Evolutionary conservation across 2,797 vertebrate genomes (phyloP).

Genomic region (Yasuhikotakia modesta): DNA sequence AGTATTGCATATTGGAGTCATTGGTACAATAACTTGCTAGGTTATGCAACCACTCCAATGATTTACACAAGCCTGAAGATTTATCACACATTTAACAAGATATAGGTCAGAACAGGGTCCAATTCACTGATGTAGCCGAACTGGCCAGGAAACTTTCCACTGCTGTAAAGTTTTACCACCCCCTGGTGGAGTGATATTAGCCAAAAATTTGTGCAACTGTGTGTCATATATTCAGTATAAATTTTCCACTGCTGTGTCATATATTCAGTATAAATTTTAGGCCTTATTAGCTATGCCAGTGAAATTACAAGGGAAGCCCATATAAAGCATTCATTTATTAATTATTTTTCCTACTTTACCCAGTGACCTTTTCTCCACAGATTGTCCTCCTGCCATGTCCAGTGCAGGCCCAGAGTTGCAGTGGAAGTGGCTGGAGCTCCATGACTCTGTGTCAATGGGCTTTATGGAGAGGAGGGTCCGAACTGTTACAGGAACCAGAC

Average conservation of each 20-base stretch:
- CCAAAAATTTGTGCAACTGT: not conserved
- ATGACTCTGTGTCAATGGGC: slow-evolving; percentile 64
- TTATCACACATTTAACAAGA: slow-evolving; percentile 14
- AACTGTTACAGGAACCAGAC: slow-evolving; percentile 52
- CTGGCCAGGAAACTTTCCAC: not conserved
- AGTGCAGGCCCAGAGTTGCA: slow-evolving; percentile 55
- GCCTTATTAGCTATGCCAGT: not conserved
- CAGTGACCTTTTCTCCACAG: not conserved
- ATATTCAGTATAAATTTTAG: not conserved
- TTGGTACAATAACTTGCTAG: not conserved
- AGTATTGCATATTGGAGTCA: not conserved
- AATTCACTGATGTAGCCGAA: slow-evolving; percentile 19
- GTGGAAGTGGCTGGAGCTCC: slow-evolving; percentile 65
- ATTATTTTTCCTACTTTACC: not conserved
- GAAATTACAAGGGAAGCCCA: not conserved
- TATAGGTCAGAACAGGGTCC: slow-evolving; percentile 25
- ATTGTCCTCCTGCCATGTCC: slow-evolving; percentile 53
- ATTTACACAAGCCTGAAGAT: slow-evolving; percentile 26
- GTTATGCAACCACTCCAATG: slow-evolving; percentile 21
- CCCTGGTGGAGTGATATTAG: slow-evolving; percentile 26
- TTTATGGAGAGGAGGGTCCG: slow-evolving; percentile 60
- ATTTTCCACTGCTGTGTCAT: not conserved
- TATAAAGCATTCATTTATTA: not conserved
- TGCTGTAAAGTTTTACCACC: slow-evolving; percentile 26
- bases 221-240: not conserved